Evolutionary conservation across 1,140 invertebrate species (phyloP).

Genomic region (Zelostemma sp.): DNA sequence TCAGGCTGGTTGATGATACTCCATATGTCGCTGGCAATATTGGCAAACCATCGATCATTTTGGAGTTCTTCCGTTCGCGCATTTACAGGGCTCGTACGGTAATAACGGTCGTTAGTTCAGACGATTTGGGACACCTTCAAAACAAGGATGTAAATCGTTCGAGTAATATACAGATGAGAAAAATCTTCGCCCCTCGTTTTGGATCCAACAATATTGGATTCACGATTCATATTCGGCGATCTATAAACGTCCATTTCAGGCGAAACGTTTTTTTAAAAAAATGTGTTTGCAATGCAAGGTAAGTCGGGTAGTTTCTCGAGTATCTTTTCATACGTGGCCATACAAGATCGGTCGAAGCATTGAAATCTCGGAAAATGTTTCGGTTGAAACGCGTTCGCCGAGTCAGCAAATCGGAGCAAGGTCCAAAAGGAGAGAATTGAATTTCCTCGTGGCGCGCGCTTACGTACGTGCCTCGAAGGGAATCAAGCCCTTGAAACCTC

Average conservation of each 20-base stretch:
- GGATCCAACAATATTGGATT: too few relatives aligned
- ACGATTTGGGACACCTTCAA: slow-evolving; percentile 23
- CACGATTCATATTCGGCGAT: background rate
- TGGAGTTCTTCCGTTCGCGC: slow-evolving; percentile 27
- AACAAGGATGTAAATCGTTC: background rate
- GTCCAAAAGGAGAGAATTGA: slow-evolving; percentile 1
- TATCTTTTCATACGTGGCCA: background rate
- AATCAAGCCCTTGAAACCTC: slow-evolving; percentile 5
- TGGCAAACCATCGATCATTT: slow-evolving; percentile 52
- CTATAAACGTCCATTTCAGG: background rate
- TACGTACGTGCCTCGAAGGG: slow-evolving; percentile 4
- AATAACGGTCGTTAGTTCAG: slow-evolving; percentile 12
- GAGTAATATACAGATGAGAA: background rate
- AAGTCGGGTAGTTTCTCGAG: too few relatives aligned
- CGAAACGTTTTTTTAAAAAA: background rate
- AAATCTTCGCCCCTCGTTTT: background rate
- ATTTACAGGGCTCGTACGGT: slow-evolving; percentile 6
- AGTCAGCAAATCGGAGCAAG: slow-evolving; percentile 1
- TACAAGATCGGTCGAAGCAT: background rate
- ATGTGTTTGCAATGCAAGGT: too few relatives aligned
- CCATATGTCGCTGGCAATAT: slow-evolving; percentile 57
- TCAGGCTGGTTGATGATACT: slow-evolving; percentile 44
- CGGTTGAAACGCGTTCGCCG: background rate
- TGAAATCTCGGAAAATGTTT: background rate
- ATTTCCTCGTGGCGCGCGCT: background rate